phyloP scores from a whole-genome alignment of 2,797 vertebrate species.

The Macrochelys suwanniensis region DNA sequence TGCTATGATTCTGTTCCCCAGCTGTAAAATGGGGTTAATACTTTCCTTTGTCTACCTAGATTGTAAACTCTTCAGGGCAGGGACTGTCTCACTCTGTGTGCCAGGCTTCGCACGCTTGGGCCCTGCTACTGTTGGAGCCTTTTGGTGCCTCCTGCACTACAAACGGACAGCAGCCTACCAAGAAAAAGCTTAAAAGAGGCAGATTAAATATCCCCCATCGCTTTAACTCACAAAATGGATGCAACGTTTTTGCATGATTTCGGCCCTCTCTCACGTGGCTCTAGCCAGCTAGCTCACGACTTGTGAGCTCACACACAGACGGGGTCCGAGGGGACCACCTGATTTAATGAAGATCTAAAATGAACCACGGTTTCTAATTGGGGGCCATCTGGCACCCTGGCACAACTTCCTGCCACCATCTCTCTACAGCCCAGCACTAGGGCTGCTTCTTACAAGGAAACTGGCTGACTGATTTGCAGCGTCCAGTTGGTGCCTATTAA shows the following conservation, averaged over 20 bases:
- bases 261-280: not conserved
- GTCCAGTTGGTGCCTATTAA: not conserved
- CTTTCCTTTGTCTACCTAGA: not conserved
- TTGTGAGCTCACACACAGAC: not conserved
- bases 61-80: rapidly evolving
- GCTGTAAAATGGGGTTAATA: not conserved
- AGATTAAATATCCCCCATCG: rapidly evolving
- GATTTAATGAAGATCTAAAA: not conserved
- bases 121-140: rapidly evolving
- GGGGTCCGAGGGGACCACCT: rapidly evolving
- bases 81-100: not conserved
- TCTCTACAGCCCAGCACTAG: not conserved
- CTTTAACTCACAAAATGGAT: not conserved
- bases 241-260: not conserved
- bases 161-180: rapidly evolving
- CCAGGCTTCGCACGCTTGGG: rapidly evolving
- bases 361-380: not conserved
- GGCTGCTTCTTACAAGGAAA: not conserved
- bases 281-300: not conserved
- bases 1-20: rapidly evolving
- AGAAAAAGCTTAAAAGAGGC: rapidly evolving
- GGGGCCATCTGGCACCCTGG: not conserved
- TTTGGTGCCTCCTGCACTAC: rapidly evolving
- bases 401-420: not conserved
- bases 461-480: not conserved